Evolutionary conservation across 2,797 vertebrate species (phyloP), one percentile per base, ranked within the genome.

Genomic region (Lithobates pipiens): DNA sequence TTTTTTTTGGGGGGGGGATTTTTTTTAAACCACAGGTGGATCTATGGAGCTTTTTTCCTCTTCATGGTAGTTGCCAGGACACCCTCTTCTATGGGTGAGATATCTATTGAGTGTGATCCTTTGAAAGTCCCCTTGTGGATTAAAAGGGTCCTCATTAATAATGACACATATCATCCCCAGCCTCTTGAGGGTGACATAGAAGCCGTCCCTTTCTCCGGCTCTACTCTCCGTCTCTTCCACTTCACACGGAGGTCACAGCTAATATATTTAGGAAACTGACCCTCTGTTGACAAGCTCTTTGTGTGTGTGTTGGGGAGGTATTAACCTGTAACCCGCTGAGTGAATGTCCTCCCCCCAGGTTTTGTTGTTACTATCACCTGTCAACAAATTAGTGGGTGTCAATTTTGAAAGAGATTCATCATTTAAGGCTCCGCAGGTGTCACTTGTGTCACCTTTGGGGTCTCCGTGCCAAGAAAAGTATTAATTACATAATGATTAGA

Each of bases 211-310:
- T 85, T 82, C 65, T 77, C 32, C 13, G 46, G 57, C 25, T 73
- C 54, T 68, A 65, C 74, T 65, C 67, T 5, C 10, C 77, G 46
- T 72, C 63, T 83, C 68, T 77, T 29, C 15, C 69, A 54, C 69
- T 86, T 44, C 67, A 74, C 46, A 36, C 3, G 72, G 11, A 67
- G 85, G 85, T 86, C 85, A 77, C 25, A 46, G 69, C 75, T 83
- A 86, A 86, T 83, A 83, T 86, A 83, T 86, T 86, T 83, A 86
- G 80, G 80, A 86, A 78, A 83, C 80, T 79, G 85, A 86, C 85
- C 85, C 85, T 83, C 46, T 54, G 73, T 50, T 83, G 80, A 74
- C 73, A 23, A 86, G 80, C 57, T 75, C 85, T 78, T 86, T 86
- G 85, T 86, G 61, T 83, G 76, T 77, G 77, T 86, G 78, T 86